phyloP scores from a whole-genome alignment of 2,797 vertebrate genomes.

The Lithobates sylvaticus region DNA sequence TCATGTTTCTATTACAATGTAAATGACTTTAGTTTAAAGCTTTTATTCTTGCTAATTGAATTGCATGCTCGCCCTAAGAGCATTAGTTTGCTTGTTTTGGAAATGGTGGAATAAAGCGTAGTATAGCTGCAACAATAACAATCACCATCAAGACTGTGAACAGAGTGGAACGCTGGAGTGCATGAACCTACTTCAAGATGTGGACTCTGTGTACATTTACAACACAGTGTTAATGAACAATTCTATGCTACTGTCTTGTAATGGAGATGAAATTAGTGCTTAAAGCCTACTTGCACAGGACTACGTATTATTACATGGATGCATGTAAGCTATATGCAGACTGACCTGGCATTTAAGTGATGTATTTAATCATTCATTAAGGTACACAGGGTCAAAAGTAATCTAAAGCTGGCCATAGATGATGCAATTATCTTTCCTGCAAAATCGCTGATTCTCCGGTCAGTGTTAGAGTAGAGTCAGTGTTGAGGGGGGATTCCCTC shows the following conservation, averaged over 20 bases:
- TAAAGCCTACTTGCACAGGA: conserved; percentile 30
- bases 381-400: too few species aligned
- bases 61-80: conserved; percentile 18
- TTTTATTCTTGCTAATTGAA: conserved; percentile 40
- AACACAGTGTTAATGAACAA: conserved; percentile 24
- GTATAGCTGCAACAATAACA: conserved; percentile 22
- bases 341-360: conserved; percentile 37
- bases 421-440: too few species aligned
- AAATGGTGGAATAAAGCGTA: conserved; percentile 14
- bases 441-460: too few species aligned
- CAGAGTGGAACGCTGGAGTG: conserved; percentile 27
- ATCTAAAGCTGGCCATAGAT: too few species aligned
- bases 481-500: too few species aligned
- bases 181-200: conserved; percentile 22
- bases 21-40: conserved; percentile 33
- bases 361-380: background rate
- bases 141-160: conserved; percentile 16
- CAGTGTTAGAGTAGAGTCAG: too few species aligned
- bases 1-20: conserved; percentile 16
- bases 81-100: conserved; percentile 31
- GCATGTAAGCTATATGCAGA: conserved; percentile 12
- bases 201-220: conserved; percentile 19
- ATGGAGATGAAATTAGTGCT: conserved; percentile 7
- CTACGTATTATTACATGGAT: conserved; percentile 3
- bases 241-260: conserved; percentile 24